Percentiles rank a stretch among this genome's conserved stretches.
phyloP scores from a whole-genome alignment of 2,113 vertebrate genomes.

The Dicaeum eximium region DNA sequence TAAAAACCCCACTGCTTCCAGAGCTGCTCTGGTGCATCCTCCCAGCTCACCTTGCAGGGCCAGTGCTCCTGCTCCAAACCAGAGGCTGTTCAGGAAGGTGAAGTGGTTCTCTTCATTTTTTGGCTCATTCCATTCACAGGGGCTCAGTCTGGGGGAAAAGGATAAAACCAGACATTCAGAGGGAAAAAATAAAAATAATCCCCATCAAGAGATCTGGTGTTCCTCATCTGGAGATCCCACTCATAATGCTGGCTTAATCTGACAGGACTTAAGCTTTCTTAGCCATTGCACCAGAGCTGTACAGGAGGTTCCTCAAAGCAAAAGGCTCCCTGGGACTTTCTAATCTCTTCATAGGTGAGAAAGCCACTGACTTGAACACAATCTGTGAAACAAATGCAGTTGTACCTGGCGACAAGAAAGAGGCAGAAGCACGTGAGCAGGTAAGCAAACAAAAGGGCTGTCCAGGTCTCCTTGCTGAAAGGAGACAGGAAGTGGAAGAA shows the following conservation, averaged over 20 bases:
- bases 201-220: background rate
- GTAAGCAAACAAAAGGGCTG: constrained; percentile 80
- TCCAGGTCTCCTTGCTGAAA: constrained; percentile 86
- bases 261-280: background rate
- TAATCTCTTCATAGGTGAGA: background rate
- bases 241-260: background rate
- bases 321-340: background rate
- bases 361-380: background rate
- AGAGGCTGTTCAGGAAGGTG: constrained; percentile 85
- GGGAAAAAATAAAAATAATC: background rate
- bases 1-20: accelerated
- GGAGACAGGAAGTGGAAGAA: constrained; percentile 81
- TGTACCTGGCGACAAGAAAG: constrained; percentile 82
- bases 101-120: constrained; percentile 76
- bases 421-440: constrained; percentile 81
- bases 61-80: constrained; percentile 84
- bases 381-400: background rate
- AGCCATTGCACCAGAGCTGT: background rate
- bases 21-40: background rate
- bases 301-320: background rate
- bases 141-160: constrained; percentile 78
- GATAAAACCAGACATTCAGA: background rate
- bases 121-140: constrained; percentile 81
- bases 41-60: constrained; percentile 82
- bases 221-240: background rate